phyloP scores from a whole-genome alignment of 2,797 vertebrate species.

The Martes flavigula region DNA sequence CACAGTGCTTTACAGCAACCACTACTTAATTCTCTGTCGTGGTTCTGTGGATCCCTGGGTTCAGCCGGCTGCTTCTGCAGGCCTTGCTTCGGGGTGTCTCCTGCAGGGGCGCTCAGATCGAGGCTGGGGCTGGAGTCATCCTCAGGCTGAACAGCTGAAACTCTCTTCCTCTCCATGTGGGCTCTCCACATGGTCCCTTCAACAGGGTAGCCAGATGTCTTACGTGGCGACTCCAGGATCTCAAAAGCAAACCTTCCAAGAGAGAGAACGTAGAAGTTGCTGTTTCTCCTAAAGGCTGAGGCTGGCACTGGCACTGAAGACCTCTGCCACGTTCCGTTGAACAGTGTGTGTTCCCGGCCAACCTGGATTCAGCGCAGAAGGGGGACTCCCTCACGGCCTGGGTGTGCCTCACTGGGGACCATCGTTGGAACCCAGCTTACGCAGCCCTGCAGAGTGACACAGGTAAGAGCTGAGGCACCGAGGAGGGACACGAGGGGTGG shows the following conservation, averaged over 20 bases:
- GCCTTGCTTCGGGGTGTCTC: background rate
- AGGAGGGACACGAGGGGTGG: background rate
- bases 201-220: background rate
- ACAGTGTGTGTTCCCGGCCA: background rate
- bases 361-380: background rate
- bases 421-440: background rate
- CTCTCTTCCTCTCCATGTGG: background rate
- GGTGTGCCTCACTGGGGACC: background rate
- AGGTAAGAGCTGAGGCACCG: background rate
- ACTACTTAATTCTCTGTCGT: background rate
- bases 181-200: background rate
- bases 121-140: background rate
- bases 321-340: background rate
- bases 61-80: background rate
- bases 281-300: background rate
- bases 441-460: background rate
- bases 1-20: background rate
- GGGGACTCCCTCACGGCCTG: background rate
- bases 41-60: background rate
- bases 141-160: background rate
- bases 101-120: background rate
- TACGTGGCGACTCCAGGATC: background rate
- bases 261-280: background rate
- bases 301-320: background rate
- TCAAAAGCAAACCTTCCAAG: background rate